Evolutionary conservation across 2,113 vertebrate species (phyloP), one percentile per base, ranked within the genome.

Genomic region (Catagonus wagneri): DNA sequence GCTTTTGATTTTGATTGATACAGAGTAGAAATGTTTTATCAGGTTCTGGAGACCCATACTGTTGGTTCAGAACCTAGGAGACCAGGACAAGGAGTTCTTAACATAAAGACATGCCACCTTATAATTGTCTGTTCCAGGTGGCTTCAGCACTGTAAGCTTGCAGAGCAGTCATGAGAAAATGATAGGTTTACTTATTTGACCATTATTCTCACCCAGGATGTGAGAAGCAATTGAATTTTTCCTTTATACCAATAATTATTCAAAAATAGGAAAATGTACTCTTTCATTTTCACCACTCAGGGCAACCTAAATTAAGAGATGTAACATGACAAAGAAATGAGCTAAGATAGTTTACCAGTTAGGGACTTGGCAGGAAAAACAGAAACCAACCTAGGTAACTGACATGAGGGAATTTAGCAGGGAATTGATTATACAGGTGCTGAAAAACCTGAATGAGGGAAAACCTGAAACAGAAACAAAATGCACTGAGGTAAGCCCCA

Each of bases 371-470:
- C 12, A 71, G 34, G 3, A 22, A 92, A 74, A 69, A 58, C 10
- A 84, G 58, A 66, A 87, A 69, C 3, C 13, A 23, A 85, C n/a
- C 23, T 63, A 20, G 22, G 14, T 58, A 44, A 89, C 76, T 71
- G 60, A 75, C 84, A 91, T 39, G 17, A 93, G 44, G 13, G n/a
- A 78, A 86, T 25, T 85, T 29, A 71, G 54, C 25, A 91, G 52
- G 27, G 19, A 84, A 16, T 75, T 50, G 8, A 4, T 34, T 81
- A 16, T 11, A 23, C 10, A 36, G 8, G 7, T 76, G 27, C 9
- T 52, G 10, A 75, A 69, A 44, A 39, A 52, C 0, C n/a, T 58
- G 65, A 93, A 89, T 12, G 20, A 83, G 6, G 61, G 22, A 60
- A 80, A 23, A 61, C 27, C 27, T 22, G 14, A 58, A 63, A 39